Evolutionary conservation across 2,888 invertebrate species (phyloP), one percentile per base, ranked within the genome.

Genomic region (Pegoplata infirma): DNA sequence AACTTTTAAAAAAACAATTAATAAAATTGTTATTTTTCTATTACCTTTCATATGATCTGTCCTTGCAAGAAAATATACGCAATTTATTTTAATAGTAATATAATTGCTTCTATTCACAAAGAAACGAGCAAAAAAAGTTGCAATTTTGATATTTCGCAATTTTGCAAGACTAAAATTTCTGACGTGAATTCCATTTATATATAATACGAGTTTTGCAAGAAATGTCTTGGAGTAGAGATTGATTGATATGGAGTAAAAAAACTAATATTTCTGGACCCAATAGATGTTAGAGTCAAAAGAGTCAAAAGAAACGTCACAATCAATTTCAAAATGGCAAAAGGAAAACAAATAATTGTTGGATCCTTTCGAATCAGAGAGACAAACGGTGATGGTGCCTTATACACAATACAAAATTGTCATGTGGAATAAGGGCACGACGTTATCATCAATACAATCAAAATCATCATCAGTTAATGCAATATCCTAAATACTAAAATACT

Each of bases 401-500:
- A 32, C 32, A 32, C 32, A 32, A 32, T 32, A 12, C 32, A 8
- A 32, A 10, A 32, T 2, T n/a, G 36, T n/a, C 12, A 40, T 1
- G 36, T n/a, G 36, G n/a, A 40, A 40, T 3, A 40, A 12, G 36
- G n/a, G 36, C 36, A 40, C 12, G 5, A 40, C 36, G 5, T 40
- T 12, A 40, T 40, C n/a, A 12, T 68, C 23, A 10, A 47, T 56
- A 46, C 16, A 10, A 46, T 53, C 53, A 63, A 23, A 19, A 40
- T 25, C 25, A 25, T 25, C n/a, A n/a, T n/a, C n/a, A n/a, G n/a
- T 21, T 4, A 28, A 63, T 56, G n/a, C 61, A 53, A 44, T 58
- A 58, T 49, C 58, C 73, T 73, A 73, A 49, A 58, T 44, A 58
- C 47, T 66, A 64, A 56, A 72, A 73, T 73, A 66, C 61, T 71